These are phyloP conservation scores for Chrysocyon brachyurus DNA, from an alignment of 2,797 vertebrate species.

Conservation along the genomic window DNA sequence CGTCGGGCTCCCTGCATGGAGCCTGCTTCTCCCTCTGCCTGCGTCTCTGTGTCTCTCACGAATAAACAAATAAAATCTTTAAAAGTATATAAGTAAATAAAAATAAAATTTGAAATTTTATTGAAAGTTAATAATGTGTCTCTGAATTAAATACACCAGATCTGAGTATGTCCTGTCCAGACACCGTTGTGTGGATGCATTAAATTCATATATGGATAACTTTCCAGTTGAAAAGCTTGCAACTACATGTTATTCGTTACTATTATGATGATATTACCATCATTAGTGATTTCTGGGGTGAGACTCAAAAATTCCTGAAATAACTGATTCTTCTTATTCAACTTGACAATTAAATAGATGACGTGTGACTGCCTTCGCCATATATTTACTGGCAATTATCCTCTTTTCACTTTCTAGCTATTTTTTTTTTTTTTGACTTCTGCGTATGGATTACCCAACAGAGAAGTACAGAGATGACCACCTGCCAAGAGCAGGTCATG, in stretches of 20 bases:
- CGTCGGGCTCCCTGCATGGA: no score
- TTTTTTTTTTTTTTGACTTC: constrained; percentile 38
- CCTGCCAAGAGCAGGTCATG: constrained; percentile 64
- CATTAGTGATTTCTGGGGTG: background rate
- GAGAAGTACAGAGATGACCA: constrained; percentile 25
- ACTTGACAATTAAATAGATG: constrained; percentile 5
- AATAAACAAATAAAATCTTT: no score
- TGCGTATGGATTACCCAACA: background rate
- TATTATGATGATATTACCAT: background rate
- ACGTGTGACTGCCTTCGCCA: background rate
- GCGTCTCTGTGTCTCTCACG: no score
- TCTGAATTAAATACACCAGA: constrained; percentile 74
- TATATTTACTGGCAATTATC: constrained; percentile 61
- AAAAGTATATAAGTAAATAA: no score
- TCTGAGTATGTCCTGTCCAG: constrained; percentile 72
- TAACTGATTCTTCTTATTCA: constrained; percentile 68
- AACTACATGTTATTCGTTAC: background rate
- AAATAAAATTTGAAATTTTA: background rate
- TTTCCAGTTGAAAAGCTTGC: background rate
- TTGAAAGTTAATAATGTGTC: constrained; percentile 59
- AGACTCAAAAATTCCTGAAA: constrained; percentile 66
- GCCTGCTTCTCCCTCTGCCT: no score
- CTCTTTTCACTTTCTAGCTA: constrained; percentile 52
- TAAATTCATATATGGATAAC: constrained; percentile 63
- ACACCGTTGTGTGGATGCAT: constrained; percentile 39